A percentile compares a stretch with the other conserved stretches of the same genome.
Evolutionary conservation across 2,113 vertebrate genomes (phyloP).

Genomic region (Malaclemys terrapin): DNA sequence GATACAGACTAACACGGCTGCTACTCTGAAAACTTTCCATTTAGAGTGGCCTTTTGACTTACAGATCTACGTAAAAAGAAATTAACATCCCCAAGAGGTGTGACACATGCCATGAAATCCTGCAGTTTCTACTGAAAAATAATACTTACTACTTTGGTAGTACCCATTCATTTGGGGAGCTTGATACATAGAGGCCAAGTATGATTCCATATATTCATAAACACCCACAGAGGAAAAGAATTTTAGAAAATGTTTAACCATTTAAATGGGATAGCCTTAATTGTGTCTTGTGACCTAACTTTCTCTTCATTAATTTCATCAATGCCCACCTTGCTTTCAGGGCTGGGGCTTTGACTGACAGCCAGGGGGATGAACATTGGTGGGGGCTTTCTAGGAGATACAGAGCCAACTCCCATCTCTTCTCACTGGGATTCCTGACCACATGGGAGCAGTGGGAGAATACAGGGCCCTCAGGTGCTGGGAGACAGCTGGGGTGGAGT

Average conservation of each 20-base stretch:
- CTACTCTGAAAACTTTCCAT: too few relatives aligned
- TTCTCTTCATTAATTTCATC: background rate
- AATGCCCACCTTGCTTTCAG: background rate
- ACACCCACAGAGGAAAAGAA: background rate
- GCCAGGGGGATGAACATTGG: background rate
- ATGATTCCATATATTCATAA: background rate
- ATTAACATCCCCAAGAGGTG: background rate
- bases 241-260: background rate
- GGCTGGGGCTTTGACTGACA: background rate
- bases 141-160: background rate
- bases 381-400: background rate
- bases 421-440: background rate
- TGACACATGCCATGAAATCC: background rate
- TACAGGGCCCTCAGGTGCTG: background rate
- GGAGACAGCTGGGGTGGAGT: background rate
- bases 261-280: background rate
- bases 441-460: background rate
- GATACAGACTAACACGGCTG: too few relatives aligned
- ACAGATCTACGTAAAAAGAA: background rate
- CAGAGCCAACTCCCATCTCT: background rate
- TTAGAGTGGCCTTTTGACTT: background rate
- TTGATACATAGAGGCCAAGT: background rate
- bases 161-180: background rate
- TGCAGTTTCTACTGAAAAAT: background rate
- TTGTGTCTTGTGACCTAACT: background rate